phyloP scores from a whole-genome alignment of 2,113 vertebrate genomes.

The Sinocyclocheilus maitianheensis region DNA sequence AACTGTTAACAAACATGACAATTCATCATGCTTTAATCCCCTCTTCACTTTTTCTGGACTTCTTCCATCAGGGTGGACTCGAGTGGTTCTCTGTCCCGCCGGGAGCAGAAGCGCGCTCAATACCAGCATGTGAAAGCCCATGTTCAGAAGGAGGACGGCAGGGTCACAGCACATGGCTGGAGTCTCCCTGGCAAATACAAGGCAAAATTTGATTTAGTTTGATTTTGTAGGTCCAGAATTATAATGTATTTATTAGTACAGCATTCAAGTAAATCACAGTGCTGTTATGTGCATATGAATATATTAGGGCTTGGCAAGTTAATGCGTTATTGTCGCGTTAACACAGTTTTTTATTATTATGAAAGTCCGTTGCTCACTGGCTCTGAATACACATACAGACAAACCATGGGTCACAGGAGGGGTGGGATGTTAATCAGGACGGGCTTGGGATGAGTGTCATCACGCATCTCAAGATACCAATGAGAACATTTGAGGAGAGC shows the following conservation, averaged over 20 bases:
- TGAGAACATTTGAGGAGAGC: too few relatives aligned
- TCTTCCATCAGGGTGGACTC: conserved; percentile 64
- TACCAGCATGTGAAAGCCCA: conserved; percentile 96
- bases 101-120: conserved; percentile 93
- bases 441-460: too few relatives aligned
- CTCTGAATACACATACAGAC: too few relatives aligned
- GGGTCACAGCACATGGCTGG: conserved; percentile 93
- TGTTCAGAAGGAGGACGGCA: conserved; percentile 90
- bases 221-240: background rate
- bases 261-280: background rate
- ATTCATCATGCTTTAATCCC: background rate
- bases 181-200: conserved; percentile 81
- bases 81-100: conserved; percentile 78
- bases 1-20: background rate
- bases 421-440: too few relatives aligned
- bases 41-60: too few relatives aligned
- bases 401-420: too few relatives aligned
- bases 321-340: too few relatives aligned
- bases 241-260: background rate
- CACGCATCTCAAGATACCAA: too few relatives aligned
- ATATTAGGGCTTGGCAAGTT: too few relatives aligned
- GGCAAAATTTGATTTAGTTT: background rate
- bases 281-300: too few relatives aligned
- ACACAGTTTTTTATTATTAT: too few relatives aligned
- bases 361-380: too few relatives aligned